Evolutionary conservation across 2,888 invertebrate genomes (phyloP), one percentile per base, ranked within the genome.

Genomic region (Epicampocera succincta): DNA sequence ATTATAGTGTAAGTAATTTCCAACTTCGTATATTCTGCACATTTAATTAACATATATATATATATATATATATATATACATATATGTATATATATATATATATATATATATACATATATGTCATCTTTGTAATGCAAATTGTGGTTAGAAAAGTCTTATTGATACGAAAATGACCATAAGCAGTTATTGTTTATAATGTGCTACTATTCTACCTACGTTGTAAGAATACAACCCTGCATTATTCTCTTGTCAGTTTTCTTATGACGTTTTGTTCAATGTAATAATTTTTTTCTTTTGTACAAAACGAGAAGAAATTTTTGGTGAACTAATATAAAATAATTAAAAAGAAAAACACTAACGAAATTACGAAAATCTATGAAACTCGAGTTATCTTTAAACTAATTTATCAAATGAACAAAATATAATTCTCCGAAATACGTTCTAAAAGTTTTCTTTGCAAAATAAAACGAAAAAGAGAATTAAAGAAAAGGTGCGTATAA

Each of bases 261-360:
- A 75, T 84, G 80, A 81, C 80, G 63, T 78, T 83, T 84, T 71
- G 65, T 63, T 79, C 74, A 75, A 50, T 83, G 71, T 46, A 75
- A 42, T 76, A 71, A 19, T 82, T 71, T 44, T 79, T 81, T 83
- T 83, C 78, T 83, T 85, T 73, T 84, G 74, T 84, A 73, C 72
- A 71, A 77, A 80, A 83, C 80, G 81, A 84, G 80, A 78, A 83
- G n/a, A 69, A 76, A 72, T 29, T 72, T 76, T 76, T 76, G 54
- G 76, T 81, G 76, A 77, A 77, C 71, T 52, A 71, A 60, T 42
- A 74, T 63, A 72, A 73, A 75, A 79, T 68, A 68, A 61, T 65
- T 66, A 42, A 69, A 48, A 69, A 71, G 56, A 69, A 40, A 58
- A 74, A 60, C n/a, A n/a, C n/a, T n/a, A n/a, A n/a, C 69, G 71